Evolutionary conservation across 2,888 invertebrate species (phyloP), one percentile per base, ranked within the genome.

Genomic region (Chaetogeoica ovagalla): DNA sequence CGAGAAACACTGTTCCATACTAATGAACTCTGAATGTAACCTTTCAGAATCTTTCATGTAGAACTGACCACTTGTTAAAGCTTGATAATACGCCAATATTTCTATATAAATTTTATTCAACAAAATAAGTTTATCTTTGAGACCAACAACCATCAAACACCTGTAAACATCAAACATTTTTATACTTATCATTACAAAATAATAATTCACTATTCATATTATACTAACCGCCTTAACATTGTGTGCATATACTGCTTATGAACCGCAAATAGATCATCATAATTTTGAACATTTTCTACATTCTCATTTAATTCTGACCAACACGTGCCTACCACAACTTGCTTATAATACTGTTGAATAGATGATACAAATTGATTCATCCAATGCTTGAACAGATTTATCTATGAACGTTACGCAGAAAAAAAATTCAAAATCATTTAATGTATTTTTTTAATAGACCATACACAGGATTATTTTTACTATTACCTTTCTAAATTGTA

Each of bases 341-440:
- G 79, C 30, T 79, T 79, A 55, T 71, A 79, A 55, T 79, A 79
- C 37, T 79, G 79, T 63, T 79, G 70, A 37, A 79, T 79, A 55
- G 79, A 79, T 57, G 79, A 39, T n/a, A 71, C 55, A 79, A 79
- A 79, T 57, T 79, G 79, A 71, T 43, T 43, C 79, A 79, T 79
- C 62, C 70, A 62, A 63, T 79, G 30, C 57, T 79, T 79, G 11
- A 65, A 79, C 39, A 79, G 43, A 63, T 79, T 70, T 30, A 79
- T 79, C 79, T 79, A 43, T n/a, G 59, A 68, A 57, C 7, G 68
- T 68, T n/a, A 15, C 48, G 48, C n/a, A 6, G 15, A 39, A 68
- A 30, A 39, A 13, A 66, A 65, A 21, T 55, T 74, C 17, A 62
- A 55, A 55, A 68, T 52, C 15, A 15, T 48, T 48, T 48, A 48